phyloP scores from a whole-genome alignment of 2,113 vertebrate species.

The Acinonyx jubatus region DNA sequence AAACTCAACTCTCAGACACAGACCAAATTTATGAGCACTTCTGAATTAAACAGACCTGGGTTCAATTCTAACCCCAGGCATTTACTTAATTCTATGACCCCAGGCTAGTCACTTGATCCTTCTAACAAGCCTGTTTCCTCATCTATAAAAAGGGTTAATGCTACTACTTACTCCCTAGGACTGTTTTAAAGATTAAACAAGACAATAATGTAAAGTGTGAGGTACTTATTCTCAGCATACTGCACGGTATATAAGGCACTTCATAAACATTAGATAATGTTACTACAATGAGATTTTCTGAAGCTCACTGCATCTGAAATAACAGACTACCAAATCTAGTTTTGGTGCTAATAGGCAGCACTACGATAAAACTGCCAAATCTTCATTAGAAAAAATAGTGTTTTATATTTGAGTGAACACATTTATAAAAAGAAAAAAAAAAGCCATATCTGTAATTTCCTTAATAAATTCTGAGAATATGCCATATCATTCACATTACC shows the following conservation, averaged over 20 bases:
- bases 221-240: conserved; percentile 22
- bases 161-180: neutral
- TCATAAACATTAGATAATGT: neutral
- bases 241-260: neutral
- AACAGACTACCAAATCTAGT: neutral
- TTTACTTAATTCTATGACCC: neutral
- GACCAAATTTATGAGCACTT: neutral
- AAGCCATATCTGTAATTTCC: neutral
- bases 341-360: neutral
- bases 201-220: conserved; percentile 1
- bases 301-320: neutral
- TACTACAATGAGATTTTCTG: conserved; percentile 39
- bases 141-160: neutral
- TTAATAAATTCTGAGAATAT: neutral
- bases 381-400: conserved; percentile 22
- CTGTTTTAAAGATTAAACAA: neutral
- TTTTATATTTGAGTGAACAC: conserved; percentile 8
- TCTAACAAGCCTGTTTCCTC: neutral
- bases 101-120: neutral
- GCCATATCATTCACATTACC: neutral
- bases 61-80: neutral
- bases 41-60: neutral
- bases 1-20: conserved; percentile 7
- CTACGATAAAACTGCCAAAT: conserved; percentile 22
- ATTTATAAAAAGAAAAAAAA: neutral